Base-by-base conservation (phyloP, 1,140 invertebrate species). In the Hesperophylax magnus region DNA sequence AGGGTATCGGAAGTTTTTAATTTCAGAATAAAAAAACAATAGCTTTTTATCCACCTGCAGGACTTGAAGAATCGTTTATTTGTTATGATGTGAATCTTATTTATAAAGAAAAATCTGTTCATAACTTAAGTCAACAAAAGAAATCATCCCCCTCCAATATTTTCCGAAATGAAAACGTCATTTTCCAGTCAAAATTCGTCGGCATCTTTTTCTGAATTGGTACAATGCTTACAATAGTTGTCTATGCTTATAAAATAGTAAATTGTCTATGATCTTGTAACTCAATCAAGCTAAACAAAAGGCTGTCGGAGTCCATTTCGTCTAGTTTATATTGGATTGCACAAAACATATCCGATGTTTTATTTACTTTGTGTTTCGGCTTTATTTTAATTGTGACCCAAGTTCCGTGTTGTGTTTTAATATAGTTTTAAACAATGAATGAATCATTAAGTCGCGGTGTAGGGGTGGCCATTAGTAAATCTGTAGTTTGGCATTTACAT, bases 401-500 rank as follows among this genome's bases (percentile, higher is more conserved):
- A 47, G 22, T 22, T n/a, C n/a, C 77, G 39, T 22, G 71, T 74
- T 74, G 53, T 54, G 71, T 17, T 54, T n/a, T 14, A 52, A 22
- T 8, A 78, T 52, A 47, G 76, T 61, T 67, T 47, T 69, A 34
- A 47, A 69, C 77, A 15, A 78, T 78, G 77, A 78, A 20, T 61
- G 69, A 79, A 79, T 79, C 67, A 67, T 72, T 86, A 88, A 88
- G 89, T 88, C 87, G 87, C 87, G 86, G 87, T 89, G 88, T 89
- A 89, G 89, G 89, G 89, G 89, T 89, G 88, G 89, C 89, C 89
- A 90, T 90, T 89, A 89, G 83, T 85, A 89, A 90, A 89, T 89
- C 88, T 89, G 88, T 88, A 86, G 87, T 88, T 89, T 89, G 88
- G 87, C 88, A 89, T 89, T 89, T 87, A 87, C 88, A 89, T 85